Conservation (phyloP, 2,113 vertebrate species). For the Callithrix jacchus region DNA sequence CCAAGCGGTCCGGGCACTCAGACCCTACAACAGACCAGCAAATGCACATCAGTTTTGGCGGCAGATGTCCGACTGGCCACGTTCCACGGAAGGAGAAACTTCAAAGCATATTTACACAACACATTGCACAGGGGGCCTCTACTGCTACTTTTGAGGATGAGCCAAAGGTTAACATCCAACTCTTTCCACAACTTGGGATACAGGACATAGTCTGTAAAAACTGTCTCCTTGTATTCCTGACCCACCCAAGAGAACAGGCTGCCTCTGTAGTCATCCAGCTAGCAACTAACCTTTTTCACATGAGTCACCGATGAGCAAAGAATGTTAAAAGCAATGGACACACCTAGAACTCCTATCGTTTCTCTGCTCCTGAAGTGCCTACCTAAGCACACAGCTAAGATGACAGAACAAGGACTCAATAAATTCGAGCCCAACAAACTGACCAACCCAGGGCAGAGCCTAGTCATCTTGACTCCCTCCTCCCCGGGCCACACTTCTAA, state of each 20-base stretch:
- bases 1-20: conserved; percentile 79
- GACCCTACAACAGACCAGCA: conserved; percentile 81
- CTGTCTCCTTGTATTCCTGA: background rate
- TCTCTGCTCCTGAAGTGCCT: background rate
- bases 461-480: conserved; percentile 60
- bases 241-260: background rate
- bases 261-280: background rate
- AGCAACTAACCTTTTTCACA: background rate
- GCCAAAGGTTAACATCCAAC: conserved; percentile 41
- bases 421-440: conserved; percentile 1
- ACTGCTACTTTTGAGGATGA: conserved; percentile 16
- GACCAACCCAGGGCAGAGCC: conserved; percentile 43
- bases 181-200: conserved; percentile 25
- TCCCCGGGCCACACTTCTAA: conserved; percentile 58
- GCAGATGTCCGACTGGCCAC: conserved; percentile 71
- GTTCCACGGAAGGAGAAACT: conserved; percentile 71
- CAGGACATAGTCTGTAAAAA: background rate
- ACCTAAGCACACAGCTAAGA: conserved; percentile 26
- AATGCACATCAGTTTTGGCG: conserved; percentile 78
- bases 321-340: background rate
- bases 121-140: conserved; percentile 26
- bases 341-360: background rate
- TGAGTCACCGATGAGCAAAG: background rate
- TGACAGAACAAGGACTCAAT: background rate
- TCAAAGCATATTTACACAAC: conserved; percentile 54